Base-by-base conservation (phyloP, 2,888 invertebrate species). In the Liposcelis brunnea region DNA sequence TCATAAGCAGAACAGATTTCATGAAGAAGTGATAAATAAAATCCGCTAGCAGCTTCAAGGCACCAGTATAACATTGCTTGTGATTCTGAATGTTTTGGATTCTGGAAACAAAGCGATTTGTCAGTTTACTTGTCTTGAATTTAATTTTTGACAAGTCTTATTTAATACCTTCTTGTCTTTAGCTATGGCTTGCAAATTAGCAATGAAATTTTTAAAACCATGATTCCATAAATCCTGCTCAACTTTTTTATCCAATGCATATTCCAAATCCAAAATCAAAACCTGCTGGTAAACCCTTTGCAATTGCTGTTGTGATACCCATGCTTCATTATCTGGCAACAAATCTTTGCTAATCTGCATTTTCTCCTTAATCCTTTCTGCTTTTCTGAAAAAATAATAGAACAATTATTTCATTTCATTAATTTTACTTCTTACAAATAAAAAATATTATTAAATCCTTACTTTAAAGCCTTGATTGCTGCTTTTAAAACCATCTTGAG, bases 151-250 rank as follows among this genome's bases (percentile, higher is more conserved):
- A n/a, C 26, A 6, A 26, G 26, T 26, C 26, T 8, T 26, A 26
- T 6, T 26, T 26, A 4, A 26, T 58, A 80, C 81, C 70, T 83
- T 84, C 56, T 79, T 80, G 57, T 86, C 84, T 58, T 82, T 81
- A 12, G 79, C 74, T 54, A 80, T 74, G 43, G 73, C 72, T 59
- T 87, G 87, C 48, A 87, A 62, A 2, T 74, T 71, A 45, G 78
- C 80, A 61, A 89, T 87, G 62, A 84, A 82, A 63, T 83, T 83
- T 61, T 86, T 86, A 65, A 89, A 87, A 43, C 84, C 84, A 55
- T 81, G 71, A 64, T 82, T 86, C 87, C 87, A 89, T 53, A 89
- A 66, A 57, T 87, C 87, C 59, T 85, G 86, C 59, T 89, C 89
- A 26, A 86, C 83, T 65, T 87, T 87, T 61, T 81, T 81, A 61